phyloP scores from a whole-genome alignment of 2,888 invertebrate genomes.

The Dolichopus griseipennis region DNA sequence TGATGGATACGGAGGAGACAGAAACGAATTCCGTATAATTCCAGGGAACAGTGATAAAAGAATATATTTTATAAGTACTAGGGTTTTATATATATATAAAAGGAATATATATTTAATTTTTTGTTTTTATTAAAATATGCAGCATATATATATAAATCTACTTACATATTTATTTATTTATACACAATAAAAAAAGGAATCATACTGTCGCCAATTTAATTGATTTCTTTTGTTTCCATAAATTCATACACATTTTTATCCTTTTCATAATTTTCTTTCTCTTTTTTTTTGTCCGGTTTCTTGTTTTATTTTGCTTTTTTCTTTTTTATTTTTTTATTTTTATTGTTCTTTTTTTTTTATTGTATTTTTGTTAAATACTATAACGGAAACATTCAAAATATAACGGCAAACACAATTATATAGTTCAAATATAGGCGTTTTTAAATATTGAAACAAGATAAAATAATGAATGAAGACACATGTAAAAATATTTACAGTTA shows the following conservation, averaged over 20 bases:
- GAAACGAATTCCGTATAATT: too few species aligned
- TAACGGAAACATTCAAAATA: not conserved
- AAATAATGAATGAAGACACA: not conserved
- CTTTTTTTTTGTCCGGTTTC: too few species aligned
- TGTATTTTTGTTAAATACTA: not conserved
- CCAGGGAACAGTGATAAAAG: too few species aligned
- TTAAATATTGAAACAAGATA: not conserved
- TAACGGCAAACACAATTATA: not conserved
- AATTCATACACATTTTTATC: not conserved
- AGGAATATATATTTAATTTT: too few species aligned
- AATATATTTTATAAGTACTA: too few species aligned
- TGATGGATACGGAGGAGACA: too few species aligned
- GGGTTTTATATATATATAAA: too few species aligned
- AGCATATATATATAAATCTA: too few species aligned
- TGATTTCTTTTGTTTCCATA: conserved; percentile 20
- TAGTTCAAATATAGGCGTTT: not conserved
- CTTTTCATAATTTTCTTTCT: not conserved
- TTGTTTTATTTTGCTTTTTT: not conserved
- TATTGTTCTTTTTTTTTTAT: not conserved
- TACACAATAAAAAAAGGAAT: not conserved
- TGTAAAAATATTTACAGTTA: too few species aligned
- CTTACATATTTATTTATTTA: not conserved
- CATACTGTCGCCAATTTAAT: conserved; percentile 23
- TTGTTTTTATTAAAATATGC: too few species aligned
- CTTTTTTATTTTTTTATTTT: not conserved